These are phyloP conservation scores for Cataglyphis hispanica DNA, from an alignment of 1,140 invertebrate genomes.

Conservation along the genomic window DNA sequence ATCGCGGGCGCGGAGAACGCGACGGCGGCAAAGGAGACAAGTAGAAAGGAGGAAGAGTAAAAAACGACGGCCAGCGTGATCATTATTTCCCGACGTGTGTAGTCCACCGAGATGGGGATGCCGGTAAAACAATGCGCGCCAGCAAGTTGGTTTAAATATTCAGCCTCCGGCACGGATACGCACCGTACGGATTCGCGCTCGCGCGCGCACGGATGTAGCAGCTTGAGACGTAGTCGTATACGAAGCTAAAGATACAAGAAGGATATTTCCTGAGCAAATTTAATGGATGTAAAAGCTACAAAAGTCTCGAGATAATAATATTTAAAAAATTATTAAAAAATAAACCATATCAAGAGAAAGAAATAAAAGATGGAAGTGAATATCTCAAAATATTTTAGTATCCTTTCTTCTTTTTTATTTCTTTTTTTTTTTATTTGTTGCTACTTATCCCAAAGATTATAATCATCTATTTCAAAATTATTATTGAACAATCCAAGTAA, in stretches of 20 bases:
- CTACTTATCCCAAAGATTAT: not conserved
- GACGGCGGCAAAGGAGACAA: conserved; percentile 50
- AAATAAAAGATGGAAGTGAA: not conserved
- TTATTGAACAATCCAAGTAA: not conserved
- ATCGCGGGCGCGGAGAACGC: conserved; percentile 46
- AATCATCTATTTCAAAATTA: not conserved
- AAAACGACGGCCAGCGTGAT: conserved; percentile 63
- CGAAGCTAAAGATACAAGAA: conserved; percentile 11
- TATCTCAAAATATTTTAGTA: not conserved
- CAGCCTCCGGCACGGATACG: conserved; percentile 72
- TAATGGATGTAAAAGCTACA: conserved; percentile 9
- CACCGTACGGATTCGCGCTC: conserved; percentile 53
- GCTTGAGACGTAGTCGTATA: conserved; percentile 24
- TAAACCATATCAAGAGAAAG: not conserved
- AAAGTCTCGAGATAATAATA: not conserved
- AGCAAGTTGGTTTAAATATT: conserved; percentile 83
- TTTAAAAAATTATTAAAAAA: not conserved
- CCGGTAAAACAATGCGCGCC: conserved; percentile 74
- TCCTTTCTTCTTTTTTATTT: not conserved
- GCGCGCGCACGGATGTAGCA: conserved; percentile 27
- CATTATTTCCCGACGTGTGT: conserved; percentile 74
- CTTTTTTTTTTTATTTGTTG: not conserved
- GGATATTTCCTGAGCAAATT: not conserved
- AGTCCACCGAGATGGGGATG: conserved; percentile 54
- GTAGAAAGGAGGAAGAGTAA: conserved; percentile 17